phyloP scores from a whole-genome alignment of 2,888 invertebrate species.

The Drosophila macrospina region DNA sequence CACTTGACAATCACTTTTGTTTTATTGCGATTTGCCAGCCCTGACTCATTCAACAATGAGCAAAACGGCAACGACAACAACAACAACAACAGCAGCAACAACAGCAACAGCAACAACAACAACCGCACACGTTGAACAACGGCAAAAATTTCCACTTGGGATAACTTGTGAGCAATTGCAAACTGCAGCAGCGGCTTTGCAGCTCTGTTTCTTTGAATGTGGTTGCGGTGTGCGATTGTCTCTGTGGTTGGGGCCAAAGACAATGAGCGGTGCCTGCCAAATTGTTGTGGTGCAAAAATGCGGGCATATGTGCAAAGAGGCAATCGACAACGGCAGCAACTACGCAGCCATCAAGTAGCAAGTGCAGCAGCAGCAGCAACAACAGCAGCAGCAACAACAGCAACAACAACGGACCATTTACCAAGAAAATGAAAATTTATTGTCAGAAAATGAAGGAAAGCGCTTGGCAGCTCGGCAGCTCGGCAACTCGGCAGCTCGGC shows the following conservation, averaged over 20 bases:
- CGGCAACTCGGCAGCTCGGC: too few relatives aligned
- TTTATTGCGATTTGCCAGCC: conserved; percentile 76
- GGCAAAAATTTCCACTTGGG: conserved; percentile 83
- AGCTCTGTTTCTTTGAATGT: conserved; percentile 7
- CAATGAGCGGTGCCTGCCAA: conserved; percentile 77
- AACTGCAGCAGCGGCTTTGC: conserved; percentile 56
- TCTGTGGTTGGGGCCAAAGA: conserved; percentile 47
- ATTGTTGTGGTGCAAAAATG: conserved; percentile 80
- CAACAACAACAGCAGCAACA: conserved; percentile 28
- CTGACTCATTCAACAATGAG: conserved; percentile 41
- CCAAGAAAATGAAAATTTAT: conserved; percentile 83
- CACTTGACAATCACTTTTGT: conserved; percentile 79
- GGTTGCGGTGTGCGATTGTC: conserved; percentile 19
- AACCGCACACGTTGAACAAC: conserved; percentile 50
- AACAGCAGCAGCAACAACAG: conserved; percentile 22
- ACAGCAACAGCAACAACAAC: conserved; percentile 31
- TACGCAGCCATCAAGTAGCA: conserved; percentile 59
- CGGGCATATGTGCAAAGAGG: conserved; percentile 81
- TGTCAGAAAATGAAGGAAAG: conserved; percentile 82
- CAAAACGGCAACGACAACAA: conserved; percentile 28
- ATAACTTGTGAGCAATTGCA: conserved; percentile 83
- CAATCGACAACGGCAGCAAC: conserved; percentile 79
- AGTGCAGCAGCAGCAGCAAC: conserved; percentile 50
- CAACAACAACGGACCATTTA: conserved; percentile 67
- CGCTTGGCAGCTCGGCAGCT: conserved; percentile 42